Base-by-base conservation (phyloP, 2,113 vertebrate species). In the Theristicus caerulescens region DNA sequence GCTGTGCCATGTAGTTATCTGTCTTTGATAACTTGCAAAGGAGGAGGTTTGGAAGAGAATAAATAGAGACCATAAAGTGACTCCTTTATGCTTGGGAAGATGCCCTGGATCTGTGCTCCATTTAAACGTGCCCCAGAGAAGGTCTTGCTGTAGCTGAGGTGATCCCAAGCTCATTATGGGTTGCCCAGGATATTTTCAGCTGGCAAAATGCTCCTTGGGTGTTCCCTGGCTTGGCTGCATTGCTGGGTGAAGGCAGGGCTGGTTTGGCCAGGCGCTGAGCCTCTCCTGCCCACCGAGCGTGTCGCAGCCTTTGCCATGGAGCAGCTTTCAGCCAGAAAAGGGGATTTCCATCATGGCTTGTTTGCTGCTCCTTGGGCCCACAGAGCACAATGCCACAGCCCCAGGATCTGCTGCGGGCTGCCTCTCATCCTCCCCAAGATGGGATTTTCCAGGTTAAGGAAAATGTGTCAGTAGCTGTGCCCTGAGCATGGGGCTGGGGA, bases 261-360 rank as follows among this genome's bases (percentile, higher is more conserved):
- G 57, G 31, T 52, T 31, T 84, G 74, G 46, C 55, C 24, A 1
- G 27, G 49, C 1, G 3, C 42, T 0, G 2, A 69, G 42, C 20
- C 65, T 31, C 25, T 93, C 29, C 31, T 59, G 44, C 26, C 49
- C 40, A 14, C 13, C 0, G 0, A 61, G 51, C 0, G 0, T 25
- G n/a, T 24, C 4, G 1, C 49, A 51, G 61, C 22, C 64, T 93
- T 58, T 83, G 54, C 44, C 34, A 25, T 0, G 2, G 44, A 86
- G n/a, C 58, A 51, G 71, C 22, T 36, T 61, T 66, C 65, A 81
- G 42, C 26, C 76, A 66, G 83, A 40, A 5, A 11, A 32, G 82
- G 32, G 71, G 32, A 42, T 73, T 93, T 66, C 49, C 55, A 16
- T 44, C 49, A 14, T 3, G 15, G 72, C 19, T 78, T 46, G 31